Conservation (phyloP, 2,888 invertebrate species). For the Dasysyrphus albostriatus region DNA sequence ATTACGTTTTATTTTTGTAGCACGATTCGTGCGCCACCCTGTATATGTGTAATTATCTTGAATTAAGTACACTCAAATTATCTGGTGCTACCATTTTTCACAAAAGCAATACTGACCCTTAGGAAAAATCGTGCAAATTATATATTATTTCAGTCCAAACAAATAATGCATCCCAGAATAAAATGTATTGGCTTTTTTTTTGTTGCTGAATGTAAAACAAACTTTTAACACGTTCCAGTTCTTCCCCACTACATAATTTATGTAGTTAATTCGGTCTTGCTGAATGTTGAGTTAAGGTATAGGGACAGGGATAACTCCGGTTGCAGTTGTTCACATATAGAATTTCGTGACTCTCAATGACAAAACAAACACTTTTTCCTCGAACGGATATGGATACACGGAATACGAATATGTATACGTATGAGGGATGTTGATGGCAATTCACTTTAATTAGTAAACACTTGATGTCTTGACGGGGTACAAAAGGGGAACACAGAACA, state of each 20-base stretch:
- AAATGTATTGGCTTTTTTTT: slow-evolving; percentile 2
- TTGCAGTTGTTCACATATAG: neutral
- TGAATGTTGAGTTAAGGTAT: neutral
- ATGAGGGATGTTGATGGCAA: slow-evolving; percentile 56
- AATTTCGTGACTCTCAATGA: slow-evolving; percentile 63
- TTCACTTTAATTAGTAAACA: slow-evolving; percentile 75
- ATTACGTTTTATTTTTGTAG: no score
- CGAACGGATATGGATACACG: slow-evolving; percentile 38
- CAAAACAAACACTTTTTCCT: slow-evolving; percentile 56
- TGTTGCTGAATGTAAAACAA: slow-evolving; percentile 26
- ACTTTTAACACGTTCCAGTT: slow-evolving; percentile 42
- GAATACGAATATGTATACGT: neutral
- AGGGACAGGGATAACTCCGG: slow-evolving; percentile 26
- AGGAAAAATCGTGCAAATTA: neutral
- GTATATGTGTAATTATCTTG: no score
- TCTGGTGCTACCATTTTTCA: neutral
- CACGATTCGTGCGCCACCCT: no score
- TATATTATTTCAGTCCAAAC: neutral
- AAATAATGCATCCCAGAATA: slow-evolving; percentile 19
- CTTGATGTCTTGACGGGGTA: slow-evolving; percentile 59
- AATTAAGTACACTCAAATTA: no score
- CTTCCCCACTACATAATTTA: slow-evolving; percentile 1
- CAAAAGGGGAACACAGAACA: neutral
- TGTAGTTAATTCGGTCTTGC: neutral
- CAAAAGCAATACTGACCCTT: neutral